Evolutionary conservation across 2,113 vertebrate genomes (phyloP).

Genomic region (Heterotis niloticus): DNA sequence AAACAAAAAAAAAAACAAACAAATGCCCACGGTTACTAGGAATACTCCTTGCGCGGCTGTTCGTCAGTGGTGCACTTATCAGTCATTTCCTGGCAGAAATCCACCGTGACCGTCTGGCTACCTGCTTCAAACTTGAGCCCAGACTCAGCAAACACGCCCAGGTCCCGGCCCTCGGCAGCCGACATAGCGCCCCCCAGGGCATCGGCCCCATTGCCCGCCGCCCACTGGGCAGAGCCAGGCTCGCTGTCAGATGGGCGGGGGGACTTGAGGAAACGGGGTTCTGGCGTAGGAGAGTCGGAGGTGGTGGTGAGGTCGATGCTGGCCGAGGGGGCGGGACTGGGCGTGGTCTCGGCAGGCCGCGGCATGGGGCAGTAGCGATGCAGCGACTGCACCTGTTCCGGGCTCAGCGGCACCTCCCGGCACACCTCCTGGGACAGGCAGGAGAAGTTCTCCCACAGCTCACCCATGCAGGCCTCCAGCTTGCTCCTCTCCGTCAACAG

Average conservation of each 20-base stretch:
- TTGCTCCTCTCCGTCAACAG: slow-evolving; percentile 94
- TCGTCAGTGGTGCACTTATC: slow-evolving; percentile 99
- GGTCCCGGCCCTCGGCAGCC: slow-evolving; percentile 62
- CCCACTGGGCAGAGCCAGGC: slow-evolving; percentile 61
- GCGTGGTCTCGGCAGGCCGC: slow-evolving; percentile 72
- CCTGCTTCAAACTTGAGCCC: slow-evolving; percentile 74
- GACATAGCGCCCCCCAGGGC: slow-evolving; percentile 43
- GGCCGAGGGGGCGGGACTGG: slow-evolving; percentile 56
- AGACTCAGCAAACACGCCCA: slow-evolving; percentile 71
- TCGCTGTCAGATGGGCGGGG: slow-evolving; percentile 71
- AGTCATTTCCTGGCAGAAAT: slow-evolving; percentile 99
- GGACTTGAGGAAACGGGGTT: slow-evolving; percentile 73
- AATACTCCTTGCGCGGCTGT: slow-evolving; percentile 91
- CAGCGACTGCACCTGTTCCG: slow-evolving; percentile 91
- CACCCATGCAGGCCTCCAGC: slow-evolving; percentile 95
- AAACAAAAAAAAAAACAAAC: slow-evolving; percentile 29
- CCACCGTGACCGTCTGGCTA: slow-evolving; percentile 92
- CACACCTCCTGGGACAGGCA: slow-evolving; percentile 98
- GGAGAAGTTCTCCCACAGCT: slow-evolving; percentile 96
- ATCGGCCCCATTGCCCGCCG: slow-evolving; percentile 56
- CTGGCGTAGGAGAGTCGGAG: slow-evolving; percentile 65
- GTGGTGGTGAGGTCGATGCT: slow-evolving; percentile 67
- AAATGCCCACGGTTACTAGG: slow-evolving; percentile 62
- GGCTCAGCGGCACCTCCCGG: slow-evolving; percentile 88
- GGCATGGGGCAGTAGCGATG: slow-evolving; percentile 92